These are phyloP conservation scores for Megaceryle alcyon DNA, from an alignment of 2,797 vertebrate genomes.

Conservation along the genomic window DNA sequence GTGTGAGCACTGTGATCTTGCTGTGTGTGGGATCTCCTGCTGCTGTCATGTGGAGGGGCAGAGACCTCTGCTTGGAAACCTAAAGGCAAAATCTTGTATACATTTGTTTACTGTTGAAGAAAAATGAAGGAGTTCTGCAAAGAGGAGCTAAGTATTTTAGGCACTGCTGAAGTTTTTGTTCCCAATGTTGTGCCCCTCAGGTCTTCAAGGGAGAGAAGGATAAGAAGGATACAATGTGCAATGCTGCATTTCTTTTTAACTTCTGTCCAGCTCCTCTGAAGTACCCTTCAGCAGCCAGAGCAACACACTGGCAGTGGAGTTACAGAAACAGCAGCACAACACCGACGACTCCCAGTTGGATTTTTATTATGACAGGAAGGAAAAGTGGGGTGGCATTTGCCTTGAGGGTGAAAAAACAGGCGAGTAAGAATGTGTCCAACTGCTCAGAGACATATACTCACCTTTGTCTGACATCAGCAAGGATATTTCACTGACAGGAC, in stretches of 20 bases:
- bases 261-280: not conserved
- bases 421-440: not conserved
- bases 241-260: not conserved
- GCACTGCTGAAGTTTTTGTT: not conserved
- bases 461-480: not conserved
- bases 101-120: not conserved
- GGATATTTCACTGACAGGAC: not conserved
- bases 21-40: not conserved
- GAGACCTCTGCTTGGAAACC: not conserved
- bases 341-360: not conserved
- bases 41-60: not conserved
- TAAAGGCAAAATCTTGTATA: not conserved
- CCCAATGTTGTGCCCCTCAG: rapidly evolving
- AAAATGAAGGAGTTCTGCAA: not conserved
- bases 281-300: not conserved
- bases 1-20: not conserved
- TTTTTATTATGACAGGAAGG: not conserved
- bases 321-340: not conserved
- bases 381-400: not conserved
- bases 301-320: not conserved
- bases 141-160: not conserved
- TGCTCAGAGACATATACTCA: not conserved
- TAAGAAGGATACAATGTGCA: not conserved
- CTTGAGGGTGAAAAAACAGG: not conserved
- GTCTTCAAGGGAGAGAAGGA: not conserved